A percentile compares a stretch with the other conserved stretches of the same genome.
Conservation (phyloP, 2,113 vertebrate species). For the Bostrychus sinensis region DNA sequence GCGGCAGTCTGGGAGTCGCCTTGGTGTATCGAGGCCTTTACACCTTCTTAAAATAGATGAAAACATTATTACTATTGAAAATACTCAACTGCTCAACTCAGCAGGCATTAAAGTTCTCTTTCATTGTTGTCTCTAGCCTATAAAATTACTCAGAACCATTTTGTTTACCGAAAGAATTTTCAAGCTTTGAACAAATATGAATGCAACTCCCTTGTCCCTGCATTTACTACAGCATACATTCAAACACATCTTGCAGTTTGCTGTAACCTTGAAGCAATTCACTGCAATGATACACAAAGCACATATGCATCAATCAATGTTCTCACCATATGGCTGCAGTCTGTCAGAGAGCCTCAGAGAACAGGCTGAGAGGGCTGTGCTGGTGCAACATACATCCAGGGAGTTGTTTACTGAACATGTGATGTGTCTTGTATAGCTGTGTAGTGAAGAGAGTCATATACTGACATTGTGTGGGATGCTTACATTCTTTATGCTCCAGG, state of each 20-base stretch:
- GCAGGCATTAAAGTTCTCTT: background rate
- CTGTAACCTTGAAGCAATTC: background rate
- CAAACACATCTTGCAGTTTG: too few species aligned
- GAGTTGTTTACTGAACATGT: background rate
- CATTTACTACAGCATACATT: background rate
- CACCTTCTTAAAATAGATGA: too few species aligned
- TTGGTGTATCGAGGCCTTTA: too few species aligned
- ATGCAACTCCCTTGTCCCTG: background rate
- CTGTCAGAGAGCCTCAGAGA: background rate
- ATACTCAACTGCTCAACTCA: background rate
- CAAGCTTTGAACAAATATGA: background rate
- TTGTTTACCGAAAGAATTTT: constrained; percentile 6
- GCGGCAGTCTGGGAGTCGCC: too few species aligned
- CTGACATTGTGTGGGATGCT: background rate
- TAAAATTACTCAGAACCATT: background rate
- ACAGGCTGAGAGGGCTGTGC: background rate
- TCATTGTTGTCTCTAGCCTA: background rate
- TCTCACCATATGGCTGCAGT: background rate
- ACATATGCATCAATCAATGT: background rate
- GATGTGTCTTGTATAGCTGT: background rate
- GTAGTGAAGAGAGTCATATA: background rate
- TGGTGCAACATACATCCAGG: too few species aligned
- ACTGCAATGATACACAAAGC: too few species aligned
- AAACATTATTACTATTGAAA: too few species aligned
- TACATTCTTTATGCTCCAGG: too few species aligned